A percentile compares a stretch with the other conserved stretches of the same genome.
These are phyloP conservation scores for Peromyscus californicus DNA, from an alignment of 2,113 vertebrate species.

Conservation along the genomic window DNA sequence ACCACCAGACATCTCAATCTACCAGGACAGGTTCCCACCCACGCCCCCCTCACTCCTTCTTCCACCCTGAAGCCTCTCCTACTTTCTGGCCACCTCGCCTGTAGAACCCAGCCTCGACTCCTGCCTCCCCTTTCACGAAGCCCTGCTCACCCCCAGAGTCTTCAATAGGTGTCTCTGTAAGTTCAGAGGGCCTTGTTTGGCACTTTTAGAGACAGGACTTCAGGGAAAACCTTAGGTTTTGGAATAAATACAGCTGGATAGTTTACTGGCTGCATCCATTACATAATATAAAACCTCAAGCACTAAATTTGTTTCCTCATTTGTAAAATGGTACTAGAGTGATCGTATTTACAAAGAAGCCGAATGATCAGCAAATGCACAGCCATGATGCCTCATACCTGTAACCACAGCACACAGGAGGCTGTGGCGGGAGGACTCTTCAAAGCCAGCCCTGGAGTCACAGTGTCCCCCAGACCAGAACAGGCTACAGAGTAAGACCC, in stretches of 20 bases:
- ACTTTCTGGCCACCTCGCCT: not conserved
- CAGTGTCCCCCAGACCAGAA: not conserved
- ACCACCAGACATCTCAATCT: not conserved
- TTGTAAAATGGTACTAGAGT: constrained; percentile 41
- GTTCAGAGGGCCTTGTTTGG: not conserved
- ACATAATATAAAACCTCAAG: constrained; percentile 51
- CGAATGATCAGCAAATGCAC: constrained; percentile 43
- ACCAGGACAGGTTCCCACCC: not conserved
- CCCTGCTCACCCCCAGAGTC: not conserved
- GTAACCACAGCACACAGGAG: not conserved
- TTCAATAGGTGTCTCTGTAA: not conserved
- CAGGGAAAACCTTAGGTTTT: constrained; percentile 2
- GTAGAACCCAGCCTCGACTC: not conserved
- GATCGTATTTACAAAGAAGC: not conserved
- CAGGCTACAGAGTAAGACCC: not conserved
- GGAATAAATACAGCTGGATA: constrained; percentile 32
- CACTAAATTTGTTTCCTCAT: constrained; percentile 65
- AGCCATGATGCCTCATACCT: not conserved
- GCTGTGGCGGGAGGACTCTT: not conserved
- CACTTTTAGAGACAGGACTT: constrained; percentile 29
- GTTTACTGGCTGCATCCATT: constrained; percentile 18
- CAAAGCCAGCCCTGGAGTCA: not conserved
- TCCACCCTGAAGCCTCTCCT: not conserved
- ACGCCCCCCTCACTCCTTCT: not conserved
- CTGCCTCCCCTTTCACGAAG: not conserved